Evolutionary conservation across 2,888 invertebrate species (phyloP).

Genomic region (Polymixis lichenea): DNA sequence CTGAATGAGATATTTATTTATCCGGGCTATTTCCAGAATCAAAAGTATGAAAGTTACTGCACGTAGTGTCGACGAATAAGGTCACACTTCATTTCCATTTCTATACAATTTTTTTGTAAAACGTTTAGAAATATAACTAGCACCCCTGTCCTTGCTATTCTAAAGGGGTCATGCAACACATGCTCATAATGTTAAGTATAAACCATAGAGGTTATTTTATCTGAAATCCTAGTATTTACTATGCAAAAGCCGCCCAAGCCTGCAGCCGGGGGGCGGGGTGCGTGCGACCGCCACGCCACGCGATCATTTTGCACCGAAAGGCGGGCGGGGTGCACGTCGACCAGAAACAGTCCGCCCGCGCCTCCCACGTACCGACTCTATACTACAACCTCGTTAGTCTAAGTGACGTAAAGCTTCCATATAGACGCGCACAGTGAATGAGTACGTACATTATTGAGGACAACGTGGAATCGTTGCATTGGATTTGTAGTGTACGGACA

Average conservation of each 20-base stretch:
- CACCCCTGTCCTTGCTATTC: background rate
- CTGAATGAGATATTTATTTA: conserved; percentile 6
- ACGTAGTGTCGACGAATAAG: background rate
- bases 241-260: conserved; percentile 74
- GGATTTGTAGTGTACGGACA: conserved; percentile 72
- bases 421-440: conserved; percentile 74
- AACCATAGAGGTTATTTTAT: conserved; percentile 67
- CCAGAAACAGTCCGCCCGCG: conserved; percentile 66
- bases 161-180: conserved; percentile 29
- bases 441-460: conserved; percentile 67
- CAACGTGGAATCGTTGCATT: conserved; percentile 71
- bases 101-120: conserved; percentile 11
- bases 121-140: background rate
- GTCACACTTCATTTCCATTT: background rate
- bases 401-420: conserved; percentile 84
- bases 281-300: conserved; percentile 84
- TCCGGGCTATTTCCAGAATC: background rate
- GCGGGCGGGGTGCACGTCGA: conserved; percentile 84
- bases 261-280: conserved; percentile 78
- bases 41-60: background rate
- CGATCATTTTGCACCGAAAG: conserved; percentile 85
- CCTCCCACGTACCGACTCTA: conserved; percentile 71
- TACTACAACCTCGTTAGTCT: conserved; percentile 85
- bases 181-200: conserved; percentile 34
- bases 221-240: conserved; percentile 75